Evolutionary conservation across 2,113 vertebrate genomes (phyloP).

Genomic region (Ovibos moschatus): DNA sequence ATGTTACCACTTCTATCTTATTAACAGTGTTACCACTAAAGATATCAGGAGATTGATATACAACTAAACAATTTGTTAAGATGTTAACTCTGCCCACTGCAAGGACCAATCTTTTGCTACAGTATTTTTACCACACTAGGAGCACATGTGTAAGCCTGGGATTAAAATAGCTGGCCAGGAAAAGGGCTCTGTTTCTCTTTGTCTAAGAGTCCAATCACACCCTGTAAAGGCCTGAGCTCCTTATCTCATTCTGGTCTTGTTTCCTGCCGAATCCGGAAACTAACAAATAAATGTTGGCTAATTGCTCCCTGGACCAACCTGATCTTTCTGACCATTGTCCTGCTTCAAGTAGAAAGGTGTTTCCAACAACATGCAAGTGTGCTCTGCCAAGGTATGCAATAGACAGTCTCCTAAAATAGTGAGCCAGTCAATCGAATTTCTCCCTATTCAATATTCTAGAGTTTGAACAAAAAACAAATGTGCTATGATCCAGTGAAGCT

Average conservation of each 20-base stretch:
- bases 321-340: conserved; percentile 20
- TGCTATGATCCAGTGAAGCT: neutral
- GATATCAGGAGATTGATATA: neutral
- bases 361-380: neutral
- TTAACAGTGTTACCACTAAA: neutral
- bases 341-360: neutral
- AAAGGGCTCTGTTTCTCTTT: conserved; percentile 47
- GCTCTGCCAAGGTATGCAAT: neutral
- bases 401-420: neutral
- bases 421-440: neutral
- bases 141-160: neutral
- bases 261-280: conserved; percentile 62
- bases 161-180: conserved; percentile 58
- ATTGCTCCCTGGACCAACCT: neutral
- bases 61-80: neutral
- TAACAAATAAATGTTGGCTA: conserved; percentile 2
- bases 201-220: conserved; percentile 37
- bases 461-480: neutral
- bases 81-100: neutral
- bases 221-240: conserved; percentile 4
- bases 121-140: neutral
- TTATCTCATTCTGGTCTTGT: conserved; percentile 42
- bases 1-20: neutral
- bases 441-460: neutral
- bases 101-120: neutral